Evolutionary conservation across 1,140 invertebrate species (phyloP), one percentile per base, ranked within the genome.

Genomic region (Drosophila prosaltans): DNA sequence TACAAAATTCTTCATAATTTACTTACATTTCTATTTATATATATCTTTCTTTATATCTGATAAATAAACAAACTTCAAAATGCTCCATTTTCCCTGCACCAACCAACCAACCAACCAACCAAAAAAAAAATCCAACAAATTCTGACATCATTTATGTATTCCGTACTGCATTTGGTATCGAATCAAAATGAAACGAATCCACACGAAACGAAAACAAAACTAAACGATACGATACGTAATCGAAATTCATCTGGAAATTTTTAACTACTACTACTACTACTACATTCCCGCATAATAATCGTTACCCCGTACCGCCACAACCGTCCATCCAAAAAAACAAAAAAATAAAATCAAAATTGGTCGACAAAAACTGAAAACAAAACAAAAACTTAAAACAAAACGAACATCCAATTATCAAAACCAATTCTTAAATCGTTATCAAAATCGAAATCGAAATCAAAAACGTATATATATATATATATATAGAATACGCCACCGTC

Each of bases 401-500:
- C 41, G n/a, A 21, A 40, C 45, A 51, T 51, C 21, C 24, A 51
- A 51, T 43, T 43, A 51, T 61, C 57, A 72, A 75, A 67, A 64
- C 57, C 36, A 26, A 77, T 26, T 39, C 41, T 30, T 70, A 80
- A 65, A 76, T 75, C 74, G 69, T 64, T 78, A 78, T 55, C 74
- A 57, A 60, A 63, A 68, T 78, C 78, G 63, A 81, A 69, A 64
- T 58, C 16, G 66, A 68, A 66, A 69, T 59, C 72, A 84, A 83
- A 73, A 73, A 88, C 82, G 71, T 74, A 72, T 84, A 76, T 77
- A 70, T 16, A 16, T 16, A 16, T 16, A 4, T 88, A 73, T 84
- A 69, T 72, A 80, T 94, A 98, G 97, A 98, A 94, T 98, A 98
- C 92, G 97, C 97, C 66, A 97, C 97, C 61, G 97, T 98, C 71